phyloP scores from a whole-genome alignment of 2,888 invertebrate species.

The Archips xylosteana region DNA sequence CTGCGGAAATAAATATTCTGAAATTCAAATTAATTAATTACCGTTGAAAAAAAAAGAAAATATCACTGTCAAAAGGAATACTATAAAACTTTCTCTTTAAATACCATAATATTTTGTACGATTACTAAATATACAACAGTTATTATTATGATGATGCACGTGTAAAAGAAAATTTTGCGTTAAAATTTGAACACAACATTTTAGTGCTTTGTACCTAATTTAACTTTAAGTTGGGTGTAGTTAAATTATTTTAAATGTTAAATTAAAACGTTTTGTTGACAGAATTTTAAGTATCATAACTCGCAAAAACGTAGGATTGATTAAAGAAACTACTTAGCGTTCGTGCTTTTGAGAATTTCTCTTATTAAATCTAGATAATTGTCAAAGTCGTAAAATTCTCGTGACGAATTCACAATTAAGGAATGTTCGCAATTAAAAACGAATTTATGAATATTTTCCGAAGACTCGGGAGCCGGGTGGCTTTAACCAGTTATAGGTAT shows the following conservation, averaged over 20 bases:
- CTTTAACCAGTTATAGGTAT: conserved; percentile 17
- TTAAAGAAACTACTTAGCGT: conserved; percentile 3
- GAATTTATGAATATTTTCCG: conserved; percentile 12
- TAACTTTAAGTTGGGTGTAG: too few species aligned
- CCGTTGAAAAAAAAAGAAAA: too few species aligned
- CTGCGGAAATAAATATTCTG: background rate
- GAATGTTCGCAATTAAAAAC: conserved; percentile 18
- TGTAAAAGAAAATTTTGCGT: too few species aligned
- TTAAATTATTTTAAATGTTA: background rate
- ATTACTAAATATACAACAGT: too few species aligned
- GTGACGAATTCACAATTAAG: conserved; percentile 14
- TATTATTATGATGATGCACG: too few species aligned
- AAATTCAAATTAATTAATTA: background rate
- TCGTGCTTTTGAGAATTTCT: background rate
- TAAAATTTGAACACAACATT: too few species aligned
- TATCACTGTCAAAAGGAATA: too few species aligned
- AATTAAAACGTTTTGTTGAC: background rate
- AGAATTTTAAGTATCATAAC: background rate
- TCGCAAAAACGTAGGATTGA: background rate
- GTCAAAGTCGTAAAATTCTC: conserved; percentile 7
- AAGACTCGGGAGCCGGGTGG: background rate
- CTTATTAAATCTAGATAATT: conserved; percentile 18
- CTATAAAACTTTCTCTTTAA: too few species aligned
- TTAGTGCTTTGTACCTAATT: too few species aligned
- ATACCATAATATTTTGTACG: too few species aligned